Evolutionary conservation across 1,140 invertebrate species (phyloP).

Genomic region (Drosophila nannoptera): DNA sequence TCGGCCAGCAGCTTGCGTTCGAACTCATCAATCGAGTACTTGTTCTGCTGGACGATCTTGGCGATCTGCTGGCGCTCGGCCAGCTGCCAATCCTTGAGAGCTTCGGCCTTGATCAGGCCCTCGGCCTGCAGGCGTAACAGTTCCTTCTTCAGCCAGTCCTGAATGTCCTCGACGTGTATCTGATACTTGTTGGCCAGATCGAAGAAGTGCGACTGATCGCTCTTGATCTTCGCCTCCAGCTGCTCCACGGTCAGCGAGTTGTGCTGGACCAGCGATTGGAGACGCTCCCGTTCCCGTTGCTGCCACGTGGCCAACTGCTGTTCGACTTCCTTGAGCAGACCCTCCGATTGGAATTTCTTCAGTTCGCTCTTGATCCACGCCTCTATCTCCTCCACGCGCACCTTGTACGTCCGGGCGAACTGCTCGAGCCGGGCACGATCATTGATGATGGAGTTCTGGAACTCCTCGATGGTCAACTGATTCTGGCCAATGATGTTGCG

Average conservation of each 20-base stretch:
- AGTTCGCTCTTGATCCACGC: constrained; percentile 70
- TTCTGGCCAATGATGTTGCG: constrained; percentile 63
- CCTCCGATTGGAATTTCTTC: constrained; percentile 67
- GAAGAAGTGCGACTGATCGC: constrained; percentile 68
- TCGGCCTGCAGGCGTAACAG: constrained; percentile 64
- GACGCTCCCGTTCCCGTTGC: constrained; percentile 66
- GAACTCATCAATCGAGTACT: constrained; percentile 65
- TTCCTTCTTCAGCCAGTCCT: constrained; percentile 75
- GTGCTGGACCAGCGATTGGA: constrained; percentile 61
- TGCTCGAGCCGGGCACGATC: constrained; percentile 65
- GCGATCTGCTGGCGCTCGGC: constrained; percentile 60
- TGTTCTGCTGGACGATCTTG: constrained; percentile 62
- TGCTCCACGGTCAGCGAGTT: constrained; percentile 68
- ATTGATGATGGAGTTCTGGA: constrained; percentile 63
- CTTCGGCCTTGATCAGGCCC: constrained; percentile 67
- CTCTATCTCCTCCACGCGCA: constrained; percentile 71
- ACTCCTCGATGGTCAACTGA: constrained; percentile 71
- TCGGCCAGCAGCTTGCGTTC: constrained; percentile 65
- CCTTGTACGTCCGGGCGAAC: constrained; percentile 67
- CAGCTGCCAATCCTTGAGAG: constrained; percentile 73
- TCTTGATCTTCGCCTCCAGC: constrained; percentile 69
- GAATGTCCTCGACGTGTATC: constrained; percentile 65
- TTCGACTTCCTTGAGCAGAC: constrained; percentile 69
- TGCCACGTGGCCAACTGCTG: constrained; percentile 69
- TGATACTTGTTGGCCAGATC: constrained; percentile 72